Base-by-base conservation (phyloP, 2,797 vertebrate genomes). In the Malurus splendens region DNA sequence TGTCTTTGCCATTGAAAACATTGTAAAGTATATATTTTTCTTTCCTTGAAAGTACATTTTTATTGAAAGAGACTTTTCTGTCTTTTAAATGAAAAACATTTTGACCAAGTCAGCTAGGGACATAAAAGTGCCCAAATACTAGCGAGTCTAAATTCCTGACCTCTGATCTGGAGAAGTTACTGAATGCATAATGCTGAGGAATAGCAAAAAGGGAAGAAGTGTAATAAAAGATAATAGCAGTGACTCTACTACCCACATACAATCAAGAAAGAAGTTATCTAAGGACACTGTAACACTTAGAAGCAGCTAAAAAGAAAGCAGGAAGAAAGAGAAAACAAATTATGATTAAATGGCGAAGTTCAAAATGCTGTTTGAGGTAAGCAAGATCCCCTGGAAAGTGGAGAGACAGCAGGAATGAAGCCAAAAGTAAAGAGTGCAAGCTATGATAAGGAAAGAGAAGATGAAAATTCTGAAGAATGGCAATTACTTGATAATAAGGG, bases 331-430 rank as follows among this genome's bases (percentile, higher is more conserved):
- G 64, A 87, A 92, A 91, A 90, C 65, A 94, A 90, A 86, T 84
- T 61, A 30, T 55, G 48, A 85, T 94, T 93, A 90, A 92, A 83
- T 67, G 42, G 71, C 0, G 4, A 89, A 82, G 80, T 87, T 93
- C 76, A 93, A 93, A 67, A 84, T 89, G 67, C 50, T 87, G 67
- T 90, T 71, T 87, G 85, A 95, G 85, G 92, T 83, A 94, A 83
- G 82, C 55, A 81, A 65, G 64, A 48, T 64, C 39, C 82, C 36
- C 59, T 91, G 93, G 62, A 93, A 94, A 94, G 87, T 42, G n/a
- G 55, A 70, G 44, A 90, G 11, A 59, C 41, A 90, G 66, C 68
- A 92, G 70, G 47, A 87, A 79, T 54, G 60, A 76, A 87, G 85
- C 79, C 79, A 94, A 61, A 39, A 91, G 66, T 90, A 85, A 81